Base-by-base conservation (phyloP, 1,140 invertebrate species). In the Pararge aegeria region DNA sequence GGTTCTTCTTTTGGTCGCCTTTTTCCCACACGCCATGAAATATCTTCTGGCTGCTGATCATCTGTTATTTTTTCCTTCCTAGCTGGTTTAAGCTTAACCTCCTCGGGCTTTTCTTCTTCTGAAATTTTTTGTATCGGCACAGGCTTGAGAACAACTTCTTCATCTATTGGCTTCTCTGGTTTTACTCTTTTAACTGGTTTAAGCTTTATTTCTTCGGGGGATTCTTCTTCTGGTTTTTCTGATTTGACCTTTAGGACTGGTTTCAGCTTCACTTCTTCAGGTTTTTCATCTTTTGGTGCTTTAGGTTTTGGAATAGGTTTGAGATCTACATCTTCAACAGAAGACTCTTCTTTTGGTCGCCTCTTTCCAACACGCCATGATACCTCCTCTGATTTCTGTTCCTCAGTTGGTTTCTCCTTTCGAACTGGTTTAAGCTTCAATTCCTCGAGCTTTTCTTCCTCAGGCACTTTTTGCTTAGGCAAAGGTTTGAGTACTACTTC, bases 291-390 rank as follows among this genome's bases (percentile, higher is more conserved):
- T 46, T 60, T 71, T 55, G 38, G 61, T 60, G 54, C 70, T 73
- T 68, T 75, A 44, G 61, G 56, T 48, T 63, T 65, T 9, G 42
- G 55, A n/a, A 57, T 34, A 21, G 60, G 62, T 48, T 68, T 71
- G 19, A 63, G 48, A 29, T 61, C 34, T 0, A 53, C 53, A 29
- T 68, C 92, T 0, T 92, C 68, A 37, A 55, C 21, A 1, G 60
- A 51, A 30, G 55, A 27, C 29, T 67, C 71, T 58, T 64, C 55
- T 56, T 68, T 66, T 9, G 59, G 64, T 7, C 24, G 42, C 19
- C n/a, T 18, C 27, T 30, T 12, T 16, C 63, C 62, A 20, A 15
- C 42, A 6, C 12, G 44, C 59, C 7, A 56, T 6, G n/a, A 27
- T 12, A 53, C 34, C 29, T 51, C 49, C 19, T 59, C 27, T 15